These are phyloP conservation scores for Temnothorax longispinosus DNA, from an alignment of 1,140 invertebrate species.

Conservation along the genomic window DNA sequence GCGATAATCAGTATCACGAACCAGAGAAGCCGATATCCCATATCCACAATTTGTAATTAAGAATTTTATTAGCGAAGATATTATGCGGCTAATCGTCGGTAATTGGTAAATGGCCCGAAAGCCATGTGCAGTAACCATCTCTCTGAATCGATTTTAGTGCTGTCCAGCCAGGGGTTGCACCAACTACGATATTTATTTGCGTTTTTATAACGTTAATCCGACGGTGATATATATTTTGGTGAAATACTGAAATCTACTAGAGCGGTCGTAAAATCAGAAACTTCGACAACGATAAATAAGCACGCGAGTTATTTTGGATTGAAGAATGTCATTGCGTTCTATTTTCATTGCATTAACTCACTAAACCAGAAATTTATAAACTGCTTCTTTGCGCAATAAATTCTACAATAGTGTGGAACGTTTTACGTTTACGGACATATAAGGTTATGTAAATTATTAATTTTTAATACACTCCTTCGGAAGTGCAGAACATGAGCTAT, in stretches of 20 bases:
- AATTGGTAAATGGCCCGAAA: constrained; percentile 67
- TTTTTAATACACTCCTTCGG: not conserved
- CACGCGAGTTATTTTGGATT: constrained; percentile 5
- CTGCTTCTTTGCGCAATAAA: not conserved
- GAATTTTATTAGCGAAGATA: constrained; percentile 69
- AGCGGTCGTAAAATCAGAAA: constrained; percentile 10
- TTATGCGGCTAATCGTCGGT: constrained; percentile 67
- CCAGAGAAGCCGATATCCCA: constrained; percentile 64
- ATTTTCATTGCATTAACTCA: constrained; percentile 17
- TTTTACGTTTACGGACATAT: not conserved
- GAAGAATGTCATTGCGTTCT: not conserved
- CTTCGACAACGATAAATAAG: constrained; percentile 21
- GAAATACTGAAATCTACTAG: not conserved
- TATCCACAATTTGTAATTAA: constrained; percentile 69
- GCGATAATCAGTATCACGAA: constrained; percentile 65
- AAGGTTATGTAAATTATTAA: not conserved
- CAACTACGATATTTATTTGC: constrained; percentile 56
- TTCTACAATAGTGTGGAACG: not conserved
- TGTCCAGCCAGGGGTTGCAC: constrained; percentile 19
- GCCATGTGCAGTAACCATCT: constrained; percentile 61
- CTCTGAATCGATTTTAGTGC: constrained; percentile 56
- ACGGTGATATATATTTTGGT: constrained; percentile 31
- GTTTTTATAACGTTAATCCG: constrained; percentile 57
- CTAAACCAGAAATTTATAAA: constrained; percentile 14
- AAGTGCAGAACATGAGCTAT: not conserved